These are phyloP conservation scores for Caranx ignobilis DNA, from an alignment of 2,113 vertebrate species.

Conservation along the genomic window DNA sequence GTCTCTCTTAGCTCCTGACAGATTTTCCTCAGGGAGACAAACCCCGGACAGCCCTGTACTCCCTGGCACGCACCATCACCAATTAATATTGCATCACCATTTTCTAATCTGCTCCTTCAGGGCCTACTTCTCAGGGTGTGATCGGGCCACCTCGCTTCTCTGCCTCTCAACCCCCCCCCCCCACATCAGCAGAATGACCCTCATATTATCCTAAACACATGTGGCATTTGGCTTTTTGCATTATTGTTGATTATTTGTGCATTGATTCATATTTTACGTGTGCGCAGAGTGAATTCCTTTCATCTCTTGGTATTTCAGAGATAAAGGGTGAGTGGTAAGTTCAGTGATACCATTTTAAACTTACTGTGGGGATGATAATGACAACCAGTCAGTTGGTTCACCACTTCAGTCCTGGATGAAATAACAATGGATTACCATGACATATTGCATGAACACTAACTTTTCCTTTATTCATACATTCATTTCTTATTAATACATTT, in stretches of 20 bases:
- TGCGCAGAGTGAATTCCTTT: not conserved
- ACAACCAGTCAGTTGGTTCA: not conserved
- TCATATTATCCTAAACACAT: not conserved
- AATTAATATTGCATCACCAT: slow-evolving; percentile 87
- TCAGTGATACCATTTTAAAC: not conserved
- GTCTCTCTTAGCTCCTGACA: slow-evolving; percentile 81
- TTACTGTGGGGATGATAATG: not conserved
- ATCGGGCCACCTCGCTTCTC: slow-evolving; percentile 48
- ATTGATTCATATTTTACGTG: slow-evolving; percentile 13
- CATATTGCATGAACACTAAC: not conserved
- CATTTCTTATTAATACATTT: no score
- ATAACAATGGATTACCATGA: not conserved
- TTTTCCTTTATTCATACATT: no score
- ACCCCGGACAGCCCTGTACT: slow-evolving; percentile 71
- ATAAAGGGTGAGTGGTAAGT: not conserved
- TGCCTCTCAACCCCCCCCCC: slow-evolving; percentile 34
- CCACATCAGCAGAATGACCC: slow-evolving; percentile 9
- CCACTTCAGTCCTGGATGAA: not conserved
- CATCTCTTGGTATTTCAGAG: not conserved
- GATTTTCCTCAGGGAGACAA: slow-evolving; percentile 80
- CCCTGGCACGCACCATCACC: slow-evolving; percentile 72
- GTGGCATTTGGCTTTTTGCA: not conserved
- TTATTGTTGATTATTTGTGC: not conserved
- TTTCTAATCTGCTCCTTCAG: slow-evolving; percentile 67
- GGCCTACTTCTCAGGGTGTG: slow-evolving; percentile 48